These are phyloP conservation scores for Tromatobia lineatoria DNA, from an alignment of 2,888 invertebrate genomes.

Conservation along the genomic window DNA sequence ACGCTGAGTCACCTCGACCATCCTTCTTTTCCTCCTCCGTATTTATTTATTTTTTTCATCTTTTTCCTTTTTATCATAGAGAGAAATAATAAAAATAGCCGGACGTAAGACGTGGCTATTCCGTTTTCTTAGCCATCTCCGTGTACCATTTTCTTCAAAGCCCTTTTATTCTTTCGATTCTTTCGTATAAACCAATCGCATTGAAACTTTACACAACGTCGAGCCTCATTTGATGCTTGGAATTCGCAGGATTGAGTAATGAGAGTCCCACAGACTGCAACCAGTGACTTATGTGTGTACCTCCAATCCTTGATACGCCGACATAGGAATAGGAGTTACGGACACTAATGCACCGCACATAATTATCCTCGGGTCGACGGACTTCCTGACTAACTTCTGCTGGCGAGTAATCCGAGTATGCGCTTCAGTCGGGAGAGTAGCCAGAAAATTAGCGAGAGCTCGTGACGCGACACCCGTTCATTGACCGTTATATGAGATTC, in stretches of 20 bases:
- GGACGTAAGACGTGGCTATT: slow-evolving; percentile 50
- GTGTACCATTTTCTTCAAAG: not conserved
- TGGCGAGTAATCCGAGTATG: slow-evolving; percentile 78
- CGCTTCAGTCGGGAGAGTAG: slow-evolving; percentile 10
- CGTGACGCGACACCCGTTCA: slow-evolving; percentile 27
- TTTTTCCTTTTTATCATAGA: slow-evolving; percentile 24
- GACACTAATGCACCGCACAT: slow-evolving; percentile 78
- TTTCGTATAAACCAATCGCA: slow-evolving; percentile 10
- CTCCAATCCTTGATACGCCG: slow-evolving; percentile 1
- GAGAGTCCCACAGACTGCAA: slow-evolving; percentile 24
- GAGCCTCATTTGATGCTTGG: slow-evolving; percentile 35
- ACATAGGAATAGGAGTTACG: slow-evolving; percentile 16
- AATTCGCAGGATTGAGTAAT: slow-evolving; percentile 41
- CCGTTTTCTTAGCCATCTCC: not conserved
- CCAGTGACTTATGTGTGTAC: slow-evolving; percentile 3
- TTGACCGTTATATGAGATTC: slow-evolving; percentile 54
- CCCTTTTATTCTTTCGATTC: slow-evolving; percentile 22
- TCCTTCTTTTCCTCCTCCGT: slow-evolving; percentile 23
- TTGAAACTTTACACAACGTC: slow-evolving; percentile 3
- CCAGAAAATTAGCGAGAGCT: slow-evolving; percentile 29
- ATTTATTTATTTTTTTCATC: no score
- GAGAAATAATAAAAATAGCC: slow-evolving; percentile 27
- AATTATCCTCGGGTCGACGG: slow-evolving; percentile 80
- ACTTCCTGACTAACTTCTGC: slow-evolving; percentile 77
- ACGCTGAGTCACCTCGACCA: slow-evolving; percentile 38